A percentile compares a stretch with the other conserved stretches of the same genome.
Evolutionary conservation across 1,140 invertebrate genomes (phyloP).

Genomic region (Trichonephila clavipes): DNA sequence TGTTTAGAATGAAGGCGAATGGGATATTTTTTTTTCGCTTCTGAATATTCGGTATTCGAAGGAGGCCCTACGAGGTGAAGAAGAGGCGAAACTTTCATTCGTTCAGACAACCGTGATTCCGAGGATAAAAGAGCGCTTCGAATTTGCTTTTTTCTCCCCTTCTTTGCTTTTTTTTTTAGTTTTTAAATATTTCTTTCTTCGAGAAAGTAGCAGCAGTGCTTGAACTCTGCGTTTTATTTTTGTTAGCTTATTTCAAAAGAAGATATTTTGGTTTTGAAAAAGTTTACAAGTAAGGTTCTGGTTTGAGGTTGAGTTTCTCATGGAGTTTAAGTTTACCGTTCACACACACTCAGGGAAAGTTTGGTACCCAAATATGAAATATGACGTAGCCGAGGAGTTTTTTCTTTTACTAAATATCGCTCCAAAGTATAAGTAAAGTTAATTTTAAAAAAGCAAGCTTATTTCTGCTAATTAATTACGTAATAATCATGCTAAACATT

Average conservation of each 20-base stretch:
- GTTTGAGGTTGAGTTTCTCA: too few species aligned
- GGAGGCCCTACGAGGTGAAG: not conserved
- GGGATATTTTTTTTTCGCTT: not conserved
- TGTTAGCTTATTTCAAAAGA: not conserved
- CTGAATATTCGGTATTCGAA: constrained; percentile 1
- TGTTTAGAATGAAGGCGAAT: not conserved
- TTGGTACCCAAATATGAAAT: too few species aligned
- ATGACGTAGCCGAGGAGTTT: too few species aligned
- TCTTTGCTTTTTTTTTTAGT: not conserved
- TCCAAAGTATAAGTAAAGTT: too few species aligned
- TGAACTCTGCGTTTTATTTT: not conserved
- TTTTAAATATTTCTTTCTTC: not conserved
- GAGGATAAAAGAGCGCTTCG: constrained; percentile 29
- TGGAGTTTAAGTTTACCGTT: too few species aligned
- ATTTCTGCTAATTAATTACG: too few species aligned
- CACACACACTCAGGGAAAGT: too few species aligned
- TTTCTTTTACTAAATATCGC: too few species aligned
- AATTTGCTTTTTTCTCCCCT: not conserved
- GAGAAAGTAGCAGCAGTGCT: not conserved
- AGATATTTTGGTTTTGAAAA: not conserved
- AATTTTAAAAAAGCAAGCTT: too few species aligned
- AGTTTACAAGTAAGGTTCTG: too few species aligned
- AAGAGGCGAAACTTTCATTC: constrained; percentile 43
- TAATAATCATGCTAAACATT: too few species aligned
- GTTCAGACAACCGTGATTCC: constrained; percentile 60